Base-by-base conservation (phyloP, 2,797 vertebrate genomes). In the Pseudocheirus occidentalis region DNA sequence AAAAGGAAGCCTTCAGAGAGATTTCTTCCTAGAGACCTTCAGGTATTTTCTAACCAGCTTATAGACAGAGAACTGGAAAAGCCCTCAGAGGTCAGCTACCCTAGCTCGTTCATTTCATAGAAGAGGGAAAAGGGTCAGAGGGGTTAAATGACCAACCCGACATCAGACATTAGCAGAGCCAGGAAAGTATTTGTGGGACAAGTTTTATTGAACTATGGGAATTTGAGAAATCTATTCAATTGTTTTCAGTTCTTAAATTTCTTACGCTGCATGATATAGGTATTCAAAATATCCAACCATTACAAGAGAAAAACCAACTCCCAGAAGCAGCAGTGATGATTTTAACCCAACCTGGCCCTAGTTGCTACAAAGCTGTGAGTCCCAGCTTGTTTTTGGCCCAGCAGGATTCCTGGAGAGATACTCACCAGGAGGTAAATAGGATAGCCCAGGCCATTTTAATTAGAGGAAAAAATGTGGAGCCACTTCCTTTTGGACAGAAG, bases 1-100 rank as follows among this genome's bases (percentile, higher is more conserved):
- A 92, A 89, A 54, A 5, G 14, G 93, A 95, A 94, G 5, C 34
- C 81, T 24, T 96, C n/a, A 28, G 40, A 91, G 90, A 95, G 89
- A 90, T 3, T 4, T 93, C 28, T 94, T 95, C 4, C 16, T 96
- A 27, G 27, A 29, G 53, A 55, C 73, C 73, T 53, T 81, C 59
- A 93, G 94, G 31, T 90, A 34, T 56, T 57, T 73, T 95, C 28
- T 56, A 55, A 87, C 73, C 7, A 16, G 18, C 18, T 81, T n/a
- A 21, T 81, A 81, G 16, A 81, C 46, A 14, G 0, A 24, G 0
- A 81, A 24, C 9, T 81, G 66, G 40, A 87, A 46, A 40, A 11
- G 40, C 10, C 18, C 73, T 87, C 7, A 46, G 21, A 87, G 40
- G 73, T 87, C 40, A 46, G 10, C 40, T 87, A 87, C 9, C 24